Evolutionary conservation across 2,888 invertebrate species (phyloP).

Genomic region (Myopa testacea): DNA sequence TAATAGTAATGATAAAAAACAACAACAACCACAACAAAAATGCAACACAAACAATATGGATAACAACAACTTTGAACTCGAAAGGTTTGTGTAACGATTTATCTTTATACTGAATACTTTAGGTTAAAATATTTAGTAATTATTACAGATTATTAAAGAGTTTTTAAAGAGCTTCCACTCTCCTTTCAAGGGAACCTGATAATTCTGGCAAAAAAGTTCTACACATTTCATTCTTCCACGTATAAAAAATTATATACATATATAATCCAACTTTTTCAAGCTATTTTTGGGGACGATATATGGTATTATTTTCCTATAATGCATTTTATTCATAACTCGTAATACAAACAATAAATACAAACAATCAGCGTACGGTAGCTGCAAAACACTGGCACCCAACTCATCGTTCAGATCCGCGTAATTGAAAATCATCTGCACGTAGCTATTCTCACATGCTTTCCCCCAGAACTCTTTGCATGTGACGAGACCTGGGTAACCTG

Average conservation of each 20-base stretch:
- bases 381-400: slow-evolving; percentile 72
- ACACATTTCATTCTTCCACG: too few species aligned
- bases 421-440: neutral
- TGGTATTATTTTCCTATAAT: too few species aligned
- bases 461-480: neutral
- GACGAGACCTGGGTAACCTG: too few species aligned
- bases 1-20: neutral
- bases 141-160: too few species aligned
- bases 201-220: too few species aligned
- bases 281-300: too few species aligned
- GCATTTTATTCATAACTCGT: slow-evolving; percentile 66
- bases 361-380: slow-evolving; percentile 73
- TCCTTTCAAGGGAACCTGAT: too few species aligned
- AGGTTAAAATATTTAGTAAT: too few species aligned
- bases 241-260: too few species aligned
- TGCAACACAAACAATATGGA: neutral
- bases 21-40: slow-evolving; percentile 9
- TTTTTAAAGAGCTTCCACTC: neutral
- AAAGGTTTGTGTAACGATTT: slow-evolving; percentile 23
- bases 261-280: too few species aligned
- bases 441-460: neutral
- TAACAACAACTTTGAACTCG: slow-evolving; percentile 25
- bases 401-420: neutral
- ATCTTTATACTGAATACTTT: too few species aligned
- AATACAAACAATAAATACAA: slow-evolving; percentile 73